These are phyloP conservation scores for Brachynemurus nebulosus DNA, from an alignment of 2,888 invertebrate species.

Conservation along the genomic window DNA sequence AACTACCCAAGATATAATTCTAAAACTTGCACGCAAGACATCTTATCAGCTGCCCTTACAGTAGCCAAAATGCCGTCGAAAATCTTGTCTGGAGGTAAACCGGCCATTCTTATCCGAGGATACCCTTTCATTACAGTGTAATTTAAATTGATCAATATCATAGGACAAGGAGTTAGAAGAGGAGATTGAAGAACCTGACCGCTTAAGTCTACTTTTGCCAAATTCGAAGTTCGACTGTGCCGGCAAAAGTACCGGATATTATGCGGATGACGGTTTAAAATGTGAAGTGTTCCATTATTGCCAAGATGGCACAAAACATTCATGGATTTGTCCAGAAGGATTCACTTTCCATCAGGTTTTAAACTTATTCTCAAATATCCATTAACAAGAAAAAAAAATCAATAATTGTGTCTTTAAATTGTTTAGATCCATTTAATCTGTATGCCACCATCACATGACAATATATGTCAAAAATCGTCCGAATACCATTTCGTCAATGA, in stretches of 20 bases:
- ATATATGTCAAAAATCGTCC: constrained; percentile 77
- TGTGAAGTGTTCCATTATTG: constrained; percentile 93
- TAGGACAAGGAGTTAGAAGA: constrained; percentile 45
- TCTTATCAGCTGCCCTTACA: no score
- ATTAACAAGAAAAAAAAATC: no score
- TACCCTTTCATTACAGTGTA: no score
- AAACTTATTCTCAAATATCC: no score
- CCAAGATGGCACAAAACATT: constrained; percentile 77
- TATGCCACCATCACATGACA: constrained; percentile 82
- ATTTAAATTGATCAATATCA: no score
- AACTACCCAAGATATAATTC: no score
- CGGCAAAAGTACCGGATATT: constrained; percentile 74
- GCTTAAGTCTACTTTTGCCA: constrained; percentile 59
- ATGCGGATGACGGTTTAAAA: constrained; percentile 75
- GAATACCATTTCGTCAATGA: constrained; percentile 89
- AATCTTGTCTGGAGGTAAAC: no score
- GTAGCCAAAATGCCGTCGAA: no score
- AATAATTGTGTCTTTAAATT: no score
- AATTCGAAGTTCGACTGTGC: constrained; percentile 75
- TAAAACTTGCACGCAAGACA: no score
- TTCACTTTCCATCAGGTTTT: constrained; percentile 76
- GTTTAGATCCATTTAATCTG: constrained; percentile 82
- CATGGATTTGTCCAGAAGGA: constrained; percentile 87
- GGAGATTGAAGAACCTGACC: constrained; percentile 75
- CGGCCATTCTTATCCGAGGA: no score